These are phyloP conservation scores for Exephanes ischioxanthus DNA, from an alignment of 2,888 invertebrate genomes.

Conservation along the genomic window DNA sequence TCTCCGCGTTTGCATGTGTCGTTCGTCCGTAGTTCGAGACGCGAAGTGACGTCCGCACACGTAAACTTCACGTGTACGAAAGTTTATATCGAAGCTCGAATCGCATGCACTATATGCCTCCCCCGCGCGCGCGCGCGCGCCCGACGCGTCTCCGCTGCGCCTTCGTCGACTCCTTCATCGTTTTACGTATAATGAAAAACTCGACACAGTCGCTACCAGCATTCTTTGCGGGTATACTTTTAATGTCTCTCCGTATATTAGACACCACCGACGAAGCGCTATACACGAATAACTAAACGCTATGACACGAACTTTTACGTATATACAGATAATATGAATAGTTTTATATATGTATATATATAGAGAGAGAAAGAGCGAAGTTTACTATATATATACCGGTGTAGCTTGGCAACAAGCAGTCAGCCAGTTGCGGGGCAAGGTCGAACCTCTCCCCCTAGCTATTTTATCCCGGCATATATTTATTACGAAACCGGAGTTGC, in stretches of 20 bases:
- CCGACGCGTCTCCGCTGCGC: conserved; percentile 3
- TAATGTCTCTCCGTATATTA: conserved; percentile 17
- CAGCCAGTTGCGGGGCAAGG: conserved; percentile 82
- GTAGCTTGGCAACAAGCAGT: conserved; percentile 84
- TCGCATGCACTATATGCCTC: conserved; percentile 44
- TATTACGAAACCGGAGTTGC: conserved; percentile 80
- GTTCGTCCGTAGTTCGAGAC: conserved; percentile 30
- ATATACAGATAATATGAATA: conserved; percentile 25
- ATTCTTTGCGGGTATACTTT: conserved; percentile 10
- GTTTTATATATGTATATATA: conserved; percentile 40
- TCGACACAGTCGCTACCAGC: conserved; percentile 11
- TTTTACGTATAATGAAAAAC: conserved; percentile 18
- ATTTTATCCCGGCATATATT: conserved; percentile 82
- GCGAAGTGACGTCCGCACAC: conserved; percentile 61
- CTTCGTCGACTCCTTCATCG: conserved; percentile 49
- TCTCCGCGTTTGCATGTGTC: neutral
- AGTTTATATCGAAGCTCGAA: conserved; percentile 27
- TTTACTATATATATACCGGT: conserved; percentile 77
- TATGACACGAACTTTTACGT: conserved; percentile 36
- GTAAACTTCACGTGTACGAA: conserved; percentile 62
- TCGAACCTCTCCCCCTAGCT: conserved; percentile 80
- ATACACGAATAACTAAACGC: conserved; percentile 9
- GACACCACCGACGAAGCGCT: neutral
- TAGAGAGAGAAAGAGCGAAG: conserved; percentile 36
- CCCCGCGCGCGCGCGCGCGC: neutral